A percentile compares a stretch with the other conserved stretches of the same genome.
Conservation (phyloP, 2,888 invertebrate species). For the Drosophila glabriapex region DNA sequence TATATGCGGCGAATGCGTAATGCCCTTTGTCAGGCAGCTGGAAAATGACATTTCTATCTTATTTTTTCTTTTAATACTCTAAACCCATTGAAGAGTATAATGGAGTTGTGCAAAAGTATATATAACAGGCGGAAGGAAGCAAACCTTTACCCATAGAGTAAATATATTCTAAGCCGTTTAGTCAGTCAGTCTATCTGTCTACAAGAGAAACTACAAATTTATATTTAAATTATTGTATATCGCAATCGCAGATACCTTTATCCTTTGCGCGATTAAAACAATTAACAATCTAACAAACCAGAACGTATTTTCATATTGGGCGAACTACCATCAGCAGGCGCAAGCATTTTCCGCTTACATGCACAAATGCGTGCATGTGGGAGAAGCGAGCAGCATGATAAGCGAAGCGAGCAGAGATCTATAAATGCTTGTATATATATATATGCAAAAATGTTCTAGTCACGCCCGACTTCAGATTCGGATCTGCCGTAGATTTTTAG, state of each 20-base stretch:
- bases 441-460: background rate
- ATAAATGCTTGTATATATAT: background rate
- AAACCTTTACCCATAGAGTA: background rate
- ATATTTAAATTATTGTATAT: background rate
- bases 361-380: background rate
- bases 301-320: background rate
- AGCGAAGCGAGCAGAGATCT: background rate
- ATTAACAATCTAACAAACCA: background rate
- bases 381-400: background rate
- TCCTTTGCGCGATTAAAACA: background rate
- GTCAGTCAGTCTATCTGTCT: too few relatives aligned
- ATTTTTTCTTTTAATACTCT: background rate
- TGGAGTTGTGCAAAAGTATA: background rate
- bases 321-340: background rate
- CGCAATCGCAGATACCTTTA: background rate
- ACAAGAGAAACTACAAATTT: background rate
- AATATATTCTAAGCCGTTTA: background rate
- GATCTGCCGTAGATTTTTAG: background rate
- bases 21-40: conserved; percentile 14
- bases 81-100: background rate
- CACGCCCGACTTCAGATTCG: background rate
- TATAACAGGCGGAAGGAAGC: background rate
- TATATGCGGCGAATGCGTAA: conserved; percentile 49
- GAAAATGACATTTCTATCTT: conserved; percentile 4
- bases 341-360: background rate